Evolutionary conservation across 1,140 invertebrate species (phyloP).

Genomic region (Parasteatoda tepidariorum): DNA sequence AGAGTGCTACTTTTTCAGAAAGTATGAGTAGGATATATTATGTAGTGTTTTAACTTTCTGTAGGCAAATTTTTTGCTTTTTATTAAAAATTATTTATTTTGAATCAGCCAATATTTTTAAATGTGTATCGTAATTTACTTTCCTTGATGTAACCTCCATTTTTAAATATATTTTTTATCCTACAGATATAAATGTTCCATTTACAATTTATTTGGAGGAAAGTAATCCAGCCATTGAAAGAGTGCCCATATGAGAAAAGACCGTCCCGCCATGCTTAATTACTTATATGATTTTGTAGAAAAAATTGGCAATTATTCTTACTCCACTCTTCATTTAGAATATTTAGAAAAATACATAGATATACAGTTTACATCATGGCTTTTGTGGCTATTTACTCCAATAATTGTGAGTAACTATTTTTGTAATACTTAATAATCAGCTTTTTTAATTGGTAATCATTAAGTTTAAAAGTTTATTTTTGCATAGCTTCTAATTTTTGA

Average conservation of each 20-base stretch:
- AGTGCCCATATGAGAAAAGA: constrained; percentile 26
- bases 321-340: constrained; percentile 24
- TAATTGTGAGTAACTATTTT: constrained; percentile 70
- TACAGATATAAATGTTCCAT: constrained; percentile 35
- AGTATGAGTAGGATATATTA: too few species aligned
- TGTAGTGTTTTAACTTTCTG: too few species aligned
- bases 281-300: constrained; percentile 47
- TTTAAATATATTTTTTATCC: background rate
- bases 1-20: too few species aligned
- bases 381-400: constrained; percentile 77
- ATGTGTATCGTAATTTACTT: too few species aligned
- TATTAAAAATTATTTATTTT: too few species aligned
- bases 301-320: constrained; percentile 59
- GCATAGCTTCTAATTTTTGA: background rate
- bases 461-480: background rate
- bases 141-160: too few species aligned
- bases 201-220: constrained; percentile 1
- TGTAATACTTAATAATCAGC: background rate
- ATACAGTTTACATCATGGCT: constrained; percentile 72
- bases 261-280: constrained; percentile 53
- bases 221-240: background rate
- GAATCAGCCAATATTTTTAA: too few species aligned
- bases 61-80: too few species aligned
- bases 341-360: constrained; percentile 62
- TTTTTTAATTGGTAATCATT: constrained; percentile 2